Conservation (phyloP, 2,888 invertebrate species). For the Leucoma salicis region DNA sequence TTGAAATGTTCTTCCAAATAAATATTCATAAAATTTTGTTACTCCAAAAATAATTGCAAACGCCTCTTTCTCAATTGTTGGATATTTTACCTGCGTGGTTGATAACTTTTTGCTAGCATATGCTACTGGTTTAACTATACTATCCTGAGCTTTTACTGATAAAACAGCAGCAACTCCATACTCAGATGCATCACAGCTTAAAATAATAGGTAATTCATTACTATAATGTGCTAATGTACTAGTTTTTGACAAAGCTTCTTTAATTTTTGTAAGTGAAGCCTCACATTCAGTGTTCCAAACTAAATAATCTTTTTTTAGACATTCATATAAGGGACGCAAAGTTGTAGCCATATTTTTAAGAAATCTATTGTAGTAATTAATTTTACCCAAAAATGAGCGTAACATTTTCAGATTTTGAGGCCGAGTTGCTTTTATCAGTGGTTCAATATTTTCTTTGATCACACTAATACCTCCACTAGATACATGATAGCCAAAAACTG, state of each 20-base stretch:
- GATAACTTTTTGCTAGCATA: neutral
- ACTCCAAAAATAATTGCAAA: conserved; percentile 3
- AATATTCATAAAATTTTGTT: neutral
- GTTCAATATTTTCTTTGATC: neutral
- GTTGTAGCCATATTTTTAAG: neutral
- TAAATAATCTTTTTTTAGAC: neutral
- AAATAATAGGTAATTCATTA: neutral
- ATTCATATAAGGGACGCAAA: neutral
- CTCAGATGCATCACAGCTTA: neutral
- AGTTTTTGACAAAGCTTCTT: neutral
- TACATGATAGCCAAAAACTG: neutral
- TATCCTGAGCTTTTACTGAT: neutral
- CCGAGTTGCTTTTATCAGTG: neutral
- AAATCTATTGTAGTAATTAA: neutral
- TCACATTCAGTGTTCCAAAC: neutral
- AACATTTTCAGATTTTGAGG: neutral
- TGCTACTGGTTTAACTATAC: neutral
- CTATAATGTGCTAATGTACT: neutral
- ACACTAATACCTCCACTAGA: neutral
- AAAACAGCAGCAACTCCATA: neutral
- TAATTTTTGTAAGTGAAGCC: neutral
- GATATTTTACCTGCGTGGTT: neutral
- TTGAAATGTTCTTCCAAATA: no score
- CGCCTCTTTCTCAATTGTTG: conserved; percentile 3
- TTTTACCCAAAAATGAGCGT: conserved; percentile 1